Percentiles rank a stretch among this genome's conserved stretches.
These are phyloP conservation scores for Podilymbus podiceps DNA, from an alignment of 2,113 vertebrate genomes.

Conservation along the genomic window DNA sequence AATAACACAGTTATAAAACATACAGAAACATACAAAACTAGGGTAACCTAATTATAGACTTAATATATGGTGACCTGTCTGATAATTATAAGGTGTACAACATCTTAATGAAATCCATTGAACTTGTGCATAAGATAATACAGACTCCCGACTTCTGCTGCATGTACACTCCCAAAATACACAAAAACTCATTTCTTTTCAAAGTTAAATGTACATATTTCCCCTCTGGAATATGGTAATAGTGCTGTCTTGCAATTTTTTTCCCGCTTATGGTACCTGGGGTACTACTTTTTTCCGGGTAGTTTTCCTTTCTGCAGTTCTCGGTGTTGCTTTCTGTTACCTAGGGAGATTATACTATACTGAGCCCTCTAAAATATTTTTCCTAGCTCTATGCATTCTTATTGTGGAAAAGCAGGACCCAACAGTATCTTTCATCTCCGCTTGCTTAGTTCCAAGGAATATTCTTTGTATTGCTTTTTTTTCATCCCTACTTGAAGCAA, in stretches of 20 bases:
- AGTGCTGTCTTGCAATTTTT: not conserved
- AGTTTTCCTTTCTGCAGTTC: not conserved
- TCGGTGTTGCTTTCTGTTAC: not conserved
- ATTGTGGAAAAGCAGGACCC: not conserved
- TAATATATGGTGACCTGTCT: not conserved
- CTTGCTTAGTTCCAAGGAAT: not conserved
- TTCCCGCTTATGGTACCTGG: not conserved
- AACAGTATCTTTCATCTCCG: not conserved
- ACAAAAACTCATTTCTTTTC: not conserved
- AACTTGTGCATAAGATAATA: not conserved
- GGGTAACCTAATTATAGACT: not conserved
- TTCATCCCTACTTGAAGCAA: not conserved
- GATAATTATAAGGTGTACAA: not conserved
- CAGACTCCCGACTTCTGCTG: not conserved
- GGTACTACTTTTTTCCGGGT: not conserved
- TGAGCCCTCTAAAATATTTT: not conserved
- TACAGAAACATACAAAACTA: not conserved
- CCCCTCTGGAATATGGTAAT: not conserved
- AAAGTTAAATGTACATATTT: not conserved
- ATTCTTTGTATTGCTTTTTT: not conserved
- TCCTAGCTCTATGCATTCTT: not conserved
- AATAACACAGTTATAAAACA: not conserved
- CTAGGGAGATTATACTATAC: not conserved
- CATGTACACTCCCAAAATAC: not conserved
- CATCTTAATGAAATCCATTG: not conserved